Evolutionary conservation across 2,888 invertebrate species (phyloP).

Genomic region (Chorisops tibialis): DNA sequence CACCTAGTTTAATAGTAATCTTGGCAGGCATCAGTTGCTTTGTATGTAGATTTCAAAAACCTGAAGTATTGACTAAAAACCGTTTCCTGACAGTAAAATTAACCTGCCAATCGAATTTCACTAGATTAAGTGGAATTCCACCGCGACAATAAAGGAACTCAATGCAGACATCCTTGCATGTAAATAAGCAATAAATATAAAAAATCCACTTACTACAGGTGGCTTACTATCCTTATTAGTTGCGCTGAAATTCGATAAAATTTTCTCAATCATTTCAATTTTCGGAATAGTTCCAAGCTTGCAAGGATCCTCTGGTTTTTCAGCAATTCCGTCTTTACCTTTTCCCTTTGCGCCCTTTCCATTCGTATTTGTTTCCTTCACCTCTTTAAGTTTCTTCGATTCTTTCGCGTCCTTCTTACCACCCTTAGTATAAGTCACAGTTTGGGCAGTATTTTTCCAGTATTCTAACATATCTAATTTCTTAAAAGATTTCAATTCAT

Average conservation of each 20-base stretch:
- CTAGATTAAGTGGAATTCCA: too few species aligned
- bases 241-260: neutral
- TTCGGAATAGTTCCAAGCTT: neutral
- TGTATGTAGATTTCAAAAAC: too few species aligned
- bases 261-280: neutral
- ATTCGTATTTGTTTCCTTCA: neutral
- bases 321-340: neutral
- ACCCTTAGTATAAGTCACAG: neutral
- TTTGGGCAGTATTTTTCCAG: neutral
- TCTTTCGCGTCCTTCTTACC: neutral
- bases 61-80: too few species aligned
- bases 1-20: too few species aligned
- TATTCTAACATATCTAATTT: slow-evolving; percentile 11
- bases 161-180: neutral
- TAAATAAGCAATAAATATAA: neutral
- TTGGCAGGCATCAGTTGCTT: too few species aligned
- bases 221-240: neutral
- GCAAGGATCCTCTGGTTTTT: neutral
- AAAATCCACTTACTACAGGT: too few species aligned
- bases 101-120: too few species aligned
- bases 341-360: neutral
- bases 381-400: neutral
- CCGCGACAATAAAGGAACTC: too few species aligned
- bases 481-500: neutral
- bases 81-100: too few species aligned